Evolutionary conservation across 2,797 vertebrate genomes (phyloP).

Genomic region (Silurus lanzhouensis): DNA sequence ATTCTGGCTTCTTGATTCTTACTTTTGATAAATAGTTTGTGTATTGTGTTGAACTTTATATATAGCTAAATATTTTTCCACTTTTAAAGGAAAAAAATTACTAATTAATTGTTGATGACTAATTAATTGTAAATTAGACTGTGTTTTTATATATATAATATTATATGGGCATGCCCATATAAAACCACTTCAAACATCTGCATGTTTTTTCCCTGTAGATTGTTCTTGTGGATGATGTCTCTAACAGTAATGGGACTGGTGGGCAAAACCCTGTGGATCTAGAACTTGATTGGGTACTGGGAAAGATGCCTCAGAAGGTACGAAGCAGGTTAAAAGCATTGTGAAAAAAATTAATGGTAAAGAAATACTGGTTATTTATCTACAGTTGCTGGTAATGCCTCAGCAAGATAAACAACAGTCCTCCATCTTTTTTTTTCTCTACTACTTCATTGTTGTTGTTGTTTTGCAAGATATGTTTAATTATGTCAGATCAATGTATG

Average conservation of each 20-base stretch:
- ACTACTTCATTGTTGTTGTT: too few relatives aligned
- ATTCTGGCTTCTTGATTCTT: background rate
- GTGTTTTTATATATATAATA: background rate
- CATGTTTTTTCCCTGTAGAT: constrained; percentile 72
- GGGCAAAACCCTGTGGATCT: constrained; percentile 81
- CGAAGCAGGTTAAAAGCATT: background rate
- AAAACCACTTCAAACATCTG: background rate
- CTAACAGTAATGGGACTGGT: constrained; percentile 41
- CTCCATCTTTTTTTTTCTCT: background rate
- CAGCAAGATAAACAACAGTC: background rate
- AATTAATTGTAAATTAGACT: background rate
- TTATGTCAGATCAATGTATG: too few relatives aligned
- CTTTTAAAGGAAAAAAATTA: background rate
- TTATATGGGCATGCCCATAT: background rate
- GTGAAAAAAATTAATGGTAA: too few relatives aligned
- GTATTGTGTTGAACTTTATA: background rate
- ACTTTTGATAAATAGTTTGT: background rate
- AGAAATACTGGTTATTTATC: background rate
- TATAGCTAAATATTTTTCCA: background rate
- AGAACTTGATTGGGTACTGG: constrained; percentile 90
- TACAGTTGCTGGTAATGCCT: background rate
- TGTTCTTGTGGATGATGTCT: constrained; percentile 82
- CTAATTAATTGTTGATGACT: background rate
- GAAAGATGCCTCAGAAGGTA: constrained; percentile 93
- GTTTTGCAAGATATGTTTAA: too few relatives aligned